These are phyloP conservation scores for Nymphalis polychloros DNA, from an alignment of 2,888 invertebrate genomes.

Conservation along the genomic window DNA sequence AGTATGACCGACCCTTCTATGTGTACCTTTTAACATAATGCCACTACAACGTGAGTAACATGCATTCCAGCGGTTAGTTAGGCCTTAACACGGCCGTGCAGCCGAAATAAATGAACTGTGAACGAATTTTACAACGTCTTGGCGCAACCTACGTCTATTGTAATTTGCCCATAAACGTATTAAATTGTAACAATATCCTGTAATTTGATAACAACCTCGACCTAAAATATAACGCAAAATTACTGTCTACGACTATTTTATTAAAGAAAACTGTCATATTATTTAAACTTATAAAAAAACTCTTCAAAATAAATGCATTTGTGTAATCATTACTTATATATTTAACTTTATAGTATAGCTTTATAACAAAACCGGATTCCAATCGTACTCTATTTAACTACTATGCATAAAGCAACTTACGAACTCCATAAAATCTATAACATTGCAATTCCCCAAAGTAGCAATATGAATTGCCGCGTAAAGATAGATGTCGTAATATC, in stretches of 20 bases:
- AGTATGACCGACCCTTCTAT: not conserved
- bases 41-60: slow-evolving; percentile 18
- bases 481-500: slow-evolving; percentile 29
- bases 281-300: no score
- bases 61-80: slow-evolving; percentile 29
- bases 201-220: not conserved
- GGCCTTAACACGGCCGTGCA: slow-evolving; percentile 25
- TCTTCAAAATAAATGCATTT: no score
- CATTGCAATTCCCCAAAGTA: slow-evolving; percentile 15
- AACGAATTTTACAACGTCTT: slow-evolving; percentile 43
- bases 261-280: no score
- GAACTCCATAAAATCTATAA: slow-evolving; percentile 14
- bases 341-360: not conserved
- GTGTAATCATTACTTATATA: no score
- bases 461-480: slow-evolving; percentile 19
- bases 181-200: slow-evolving; percentile 9
- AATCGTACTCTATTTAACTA: not conserved
- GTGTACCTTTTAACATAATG: slow-evolving; percentile 14
- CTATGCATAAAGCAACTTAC: slow-evolving; percentile 11
- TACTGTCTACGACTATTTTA: no score
- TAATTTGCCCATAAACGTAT: slow-evolving; percentile 7
- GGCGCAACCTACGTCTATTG: slow-evolving; percentile 15
- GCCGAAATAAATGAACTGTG: slow-evolving; percentile 66
- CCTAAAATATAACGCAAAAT: not conserved
- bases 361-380: slow-evolving; percentile 3